Evolutionary conservation across 1,140 invertebrate species (phyloP).

Genomic region (Drosophila pseudoananassae): DNA sequence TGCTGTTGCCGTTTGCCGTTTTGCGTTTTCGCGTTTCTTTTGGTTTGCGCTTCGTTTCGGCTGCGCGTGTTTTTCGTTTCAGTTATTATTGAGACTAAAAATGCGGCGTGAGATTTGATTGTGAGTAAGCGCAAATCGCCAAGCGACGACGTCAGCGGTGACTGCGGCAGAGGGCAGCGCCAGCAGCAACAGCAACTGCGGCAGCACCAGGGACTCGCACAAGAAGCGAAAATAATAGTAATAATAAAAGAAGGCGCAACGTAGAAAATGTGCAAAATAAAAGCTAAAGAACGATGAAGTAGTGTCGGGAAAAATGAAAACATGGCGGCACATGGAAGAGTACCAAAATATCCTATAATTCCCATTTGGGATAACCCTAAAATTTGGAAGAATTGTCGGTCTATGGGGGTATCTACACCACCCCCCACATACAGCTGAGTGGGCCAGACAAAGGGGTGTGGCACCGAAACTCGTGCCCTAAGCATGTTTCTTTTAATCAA

Average conservation of each 20-base stretch:
- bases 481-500: no score
- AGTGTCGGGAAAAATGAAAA: not conserved
- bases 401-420: no score
- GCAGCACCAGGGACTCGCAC: constrained; percentile 10
- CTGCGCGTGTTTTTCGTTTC: constrained; percentile 79
- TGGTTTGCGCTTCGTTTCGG: constrained; percentile 70
- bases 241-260: constrained; percentile 35
- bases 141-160: constrained; percentile 30
- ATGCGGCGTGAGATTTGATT: constrained; percentile 84
- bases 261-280: constrained; percentile 39
- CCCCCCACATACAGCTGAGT: not conserved
- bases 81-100: constrained; percentile 84
- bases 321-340: not conserved
- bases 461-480: not conserved
- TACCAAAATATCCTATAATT: not conserved
- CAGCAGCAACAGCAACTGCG: constrained; percentile 10
- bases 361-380: not conserved
- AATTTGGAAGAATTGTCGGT: not conserved
- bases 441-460: constrained; percentile 1
- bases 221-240: constrained; percentile 21
- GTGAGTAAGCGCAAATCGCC: constrained; percentile 76
- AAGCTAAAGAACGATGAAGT: constrained; percentile 30
- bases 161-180: constrained; percentile 32
- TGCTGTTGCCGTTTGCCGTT: constrained; percentile 14
- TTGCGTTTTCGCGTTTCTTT: constrained; percentile 35